These are phyloP conservation scores for Drosophila teissieri DNA, from an alignment of 1,140 invertebrate genomes.

Conservation along the genomic window DNA sequence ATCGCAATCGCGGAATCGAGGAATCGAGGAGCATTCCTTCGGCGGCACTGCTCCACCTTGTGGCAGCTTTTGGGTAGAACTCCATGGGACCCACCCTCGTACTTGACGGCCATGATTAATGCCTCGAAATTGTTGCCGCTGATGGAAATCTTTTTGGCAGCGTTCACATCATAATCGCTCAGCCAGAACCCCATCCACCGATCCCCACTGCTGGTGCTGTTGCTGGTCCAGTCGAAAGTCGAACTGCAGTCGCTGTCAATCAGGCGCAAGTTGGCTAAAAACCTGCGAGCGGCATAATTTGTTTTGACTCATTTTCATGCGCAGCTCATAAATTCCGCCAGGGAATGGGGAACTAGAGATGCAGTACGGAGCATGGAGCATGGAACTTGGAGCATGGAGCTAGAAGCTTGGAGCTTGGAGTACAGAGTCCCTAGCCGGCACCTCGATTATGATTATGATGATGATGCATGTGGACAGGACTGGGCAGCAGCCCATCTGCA, in stretches of 20 bases:
- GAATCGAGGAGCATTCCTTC: conserved; percentile 15
- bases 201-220: not conserved
- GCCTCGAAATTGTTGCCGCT: conserved; percentile 69
- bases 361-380: not conserved
- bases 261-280: conserved; percentile 26
- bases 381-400: too few relatives aligned
- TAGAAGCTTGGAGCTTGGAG: too few relatives aligned
- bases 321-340: conserved; percentile 72
- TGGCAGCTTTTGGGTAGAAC: conserved; percentile 34
- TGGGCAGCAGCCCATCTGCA: conserved; percentile 56
- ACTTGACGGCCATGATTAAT: conserved; percentile 71
- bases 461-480: conserved; percentile 50
- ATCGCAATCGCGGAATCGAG: conserved; percentile 22
- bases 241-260: conserved; percentile 61
- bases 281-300: conserved; percentile 72
- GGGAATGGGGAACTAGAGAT: conserved; percentile 14
- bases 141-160: conserved; percentile 67
- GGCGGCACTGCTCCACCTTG: conserved; percentile 8
- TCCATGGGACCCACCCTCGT: conserved; percentile 67
- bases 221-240: conserved; percentile 16
- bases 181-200: conserved; percentile 4
- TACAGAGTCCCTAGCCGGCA: conserved; percentile 21
- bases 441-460: conserved; percentile 45
- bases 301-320: conserved; percentile 83
- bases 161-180: conserved; percentile 75